Base-by-base conservation (phyloP, 2,888 invertebrate species). In the Exephanes ischioxanthus region DNA sequence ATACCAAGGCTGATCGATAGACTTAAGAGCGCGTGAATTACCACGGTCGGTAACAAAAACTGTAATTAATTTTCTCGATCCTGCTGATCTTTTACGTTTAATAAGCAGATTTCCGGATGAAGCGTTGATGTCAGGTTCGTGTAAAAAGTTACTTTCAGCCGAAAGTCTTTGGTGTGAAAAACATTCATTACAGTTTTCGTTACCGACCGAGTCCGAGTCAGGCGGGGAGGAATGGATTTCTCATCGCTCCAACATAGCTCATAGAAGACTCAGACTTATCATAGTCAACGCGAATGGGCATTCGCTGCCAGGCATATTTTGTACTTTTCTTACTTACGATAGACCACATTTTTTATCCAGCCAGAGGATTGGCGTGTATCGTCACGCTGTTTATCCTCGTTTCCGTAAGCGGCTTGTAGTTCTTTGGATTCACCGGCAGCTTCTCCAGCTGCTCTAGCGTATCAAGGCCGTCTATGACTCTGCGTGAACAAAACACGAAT, bases 311-410 rank as follows among this genome's bases (percentile, higher is more conserved):
- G 58, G 22, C 16, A 67, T 26, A 53, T 79, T 66, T 85, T 82
- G 30, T 84, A 82, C 68, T 85, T 85, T 73, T 75, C 71, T 77
- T 85, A 80, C 70, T 63, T 63, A 19, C 37, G 48, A 80, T 68
- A 67, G 41, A 76, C 66, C 6, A 48, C 70, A 55, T 30, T 41
- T 33, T 85, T 95, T 92, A 97, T 87, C 96, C 96, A 67, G 99
- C 99, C 90, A 99, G 94, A 19, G 99, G 99, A 95, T 99, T 99
- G 3, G 99, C 99, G 95, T 99, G 99, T 92, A 99, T 98, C 7
- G 99, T 99, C 16, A 99, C 96, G 91, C 96, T 96, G 91, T 97
- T 97, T 89, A 99, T 97, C 94, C 96, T 96, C 41, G 97, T 97
- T 92, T 99, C 99, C 55, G 96, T 96, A 1, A 98, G 94, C 0